A percentile compares a stretch with the other conserved stretches of the same genome.
Evolutionary conservation across 2,113 vertebrate genomes (phyloP).

Genomic region (Herpetotheres cachinnans): DNA sequence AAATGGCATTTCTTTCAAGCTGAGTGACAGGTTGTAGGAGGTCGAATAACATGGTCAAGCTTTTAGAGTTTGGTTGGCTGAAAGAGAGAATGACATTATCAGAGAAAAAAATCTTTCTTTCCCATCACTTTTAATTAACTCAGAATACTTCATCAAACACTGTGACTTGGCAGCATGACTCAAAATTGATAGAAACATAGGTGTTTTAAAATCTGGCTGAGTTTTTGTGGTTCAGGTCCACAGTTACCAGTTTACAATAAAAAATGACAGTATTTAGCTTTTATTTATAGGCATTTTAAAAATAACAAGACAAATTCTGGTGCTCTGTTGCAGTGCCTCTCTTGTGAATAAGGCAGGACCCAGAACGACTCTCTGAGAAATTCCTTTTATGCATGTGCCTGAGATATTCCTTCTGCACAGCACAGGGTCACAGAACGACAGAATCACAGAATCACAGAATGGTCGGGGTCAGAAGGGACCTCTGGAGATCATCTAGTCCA

Average conservation of each 20-base stretch:
- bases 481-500: too few species aligned
- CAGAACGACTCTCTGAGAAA: background rate
- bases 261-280: background rate
- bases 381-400: background rate
- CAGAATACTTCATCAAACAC: background rate
- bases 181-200: background rate
- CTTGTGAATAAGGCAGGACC: background rate
- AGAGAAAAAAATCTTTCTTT: background rate
- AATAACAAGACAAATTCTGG: background rate
- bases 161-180: background rate
- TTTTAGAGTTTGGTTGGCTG: background rate
- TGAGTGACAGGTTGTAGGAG: conserved; percentile 9
- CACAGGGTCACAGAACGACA: background rate
- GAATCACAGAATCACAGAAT: too few species aligned
- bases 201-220: background rate
- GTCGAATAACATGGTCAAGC: background rate
- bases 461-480: too few species aligned
- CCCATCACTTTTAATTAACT: background rate
- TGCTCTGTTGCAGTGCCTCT: background rate
- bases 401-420: background rate
- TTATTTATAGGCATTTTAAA: background rate
- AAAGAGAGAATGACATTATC: background rate
- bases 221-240: background rate
- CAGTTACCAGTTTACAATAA: background rate
- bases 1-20: background rate